phyloP scores from a whole-genome alignment of 2,888 invertebrate genomes.

The Lathronympha strigana region DNA sequence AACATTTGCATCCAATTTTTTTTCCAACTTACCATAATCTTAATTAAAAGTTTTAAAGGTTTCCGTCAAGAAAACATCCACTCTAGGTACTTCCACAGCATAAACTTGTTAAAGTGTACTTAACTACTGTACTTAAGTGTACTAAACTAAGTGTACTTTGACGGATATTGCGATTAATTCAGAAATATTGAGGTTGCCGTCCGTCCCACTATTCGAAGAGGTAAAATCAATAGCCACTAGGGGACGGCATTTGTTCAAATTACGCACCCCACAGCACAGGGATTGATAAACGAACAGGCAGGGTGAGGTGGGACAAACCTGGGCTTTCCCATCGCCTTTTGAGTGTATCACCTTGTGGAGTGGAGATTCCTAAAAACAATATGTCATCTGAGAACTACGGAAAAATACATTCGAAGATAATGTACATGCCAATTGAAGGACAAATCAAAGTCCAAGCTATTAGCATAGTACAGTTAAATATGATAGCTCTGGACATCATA shows the following conservation, averaged over 20 bases:
- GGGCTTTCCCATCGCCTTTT: neutral
- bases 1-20: too few relatives aligned
- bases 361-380: neutral
- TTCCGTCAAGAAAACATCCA: constrained; percentile 6
- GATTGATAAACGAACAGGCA: constrained; percentile 32
- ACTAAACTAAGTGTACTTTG: constrained; percentile 4
- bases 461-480: too few relatives aligned
- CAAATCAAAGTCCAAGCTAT: too few relatives aligned
- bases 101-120: too few relatives aligned
- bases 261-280: constrained; percentile 32
- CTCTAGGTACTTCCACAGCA: too few relatives aligned
- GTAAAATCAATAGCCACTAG: constrained; percentile 35
- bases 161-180: constrained; percentile 15
- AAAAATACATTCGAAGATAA: neutral
- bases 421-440: neutral
- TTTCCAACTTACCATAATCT: too few relatives aligned
- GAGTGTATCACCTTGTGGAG: neutral
- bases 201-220: constrained; percentile 7
- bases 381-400: too few relatives aligned
- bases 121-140: too few relatives aligned
- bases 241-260: constrained; percentile 38
- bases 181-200: neutral
- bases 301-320: constrained; percentile 19
- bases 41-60: neutral
- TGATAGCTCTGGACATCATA: too few relatives aligned